Evolutionary conservation across 2,797 vertebrate species (phyloP).

Genomic region (Orestias chungarensis): DNA sequence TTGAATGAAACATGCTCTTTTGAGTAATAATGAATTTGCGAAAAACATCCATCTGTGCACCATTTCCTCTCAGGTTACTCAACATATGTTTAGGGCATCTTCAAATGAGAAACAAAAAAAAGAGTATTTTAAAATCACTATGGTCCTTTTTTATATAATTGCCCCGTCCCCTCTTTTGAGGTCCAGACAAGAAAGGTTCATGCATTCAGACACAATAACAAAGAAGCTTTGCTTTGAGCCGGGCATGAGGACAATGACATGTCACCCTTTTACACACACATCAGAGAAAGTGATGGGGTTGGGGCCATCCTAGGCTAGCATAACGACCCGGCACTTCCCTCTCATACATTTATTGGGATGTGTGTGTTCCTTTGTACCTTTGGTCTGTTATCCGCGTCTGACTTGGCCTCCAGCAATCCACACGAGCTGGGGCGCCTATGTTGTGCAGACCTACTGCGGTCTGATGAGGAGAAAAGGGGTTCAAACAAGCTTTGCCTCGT

Average conservation of each 20-base stretch:
- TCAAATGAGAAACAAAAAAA: slow-evolving; percentile 17
- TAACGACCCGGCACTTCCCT: slow-evolving; percentile 73
- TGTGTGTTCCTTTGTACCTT: slow-evolving; percentile 78
- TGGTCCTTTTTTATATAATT: slow-evolving; percentile 58
- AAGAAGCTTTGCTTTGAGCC: slow-evolving; percentile 70
- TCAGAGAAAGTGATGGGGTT: slow-evolving; percentile 71
- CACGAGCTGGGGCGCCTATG: slow-evolving; percentile 63
- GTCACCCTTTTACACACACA: slow-evolving; percentile 69
- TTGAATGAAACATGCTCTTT: slow-evolving; percentile 6
- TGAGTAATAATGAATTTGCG: background rate
- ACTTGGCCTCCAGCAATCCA: slow-evolving; percentile 78
- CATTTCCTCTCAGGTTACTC: background rate
- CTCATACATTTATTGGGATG: slow-evolving; percentile 74
- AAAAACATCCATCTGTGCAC: slow-evolving; percentile 12
- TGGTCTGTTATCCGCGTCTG: slow-evolving; percentile 75
- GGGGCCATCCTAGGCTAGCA: slow-evolving; percentile 51
- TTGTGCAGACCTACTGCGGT: slow-evolving; percentile 71
- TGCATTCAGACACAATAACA: slow-evolving; percentile 66
- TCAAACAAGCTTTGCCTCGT: slow-evolving; percentile 72
- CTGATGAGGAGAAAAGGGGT: slow-evolving; percentile 69
- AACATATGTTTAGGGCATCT: slow-evolving; percentile 6
- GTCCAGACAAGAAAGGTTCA: slow-evolving; percentile 69
- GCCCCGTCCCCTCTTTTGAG: slow-evolving; percentile 65
- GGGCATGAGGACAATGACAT: slow-evolving; percentile 70
- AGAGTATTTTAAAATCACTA: slow-evolving; percentile 25